phyloP scores from a whole-genome alignment of 1,140 invertebrate genomes.

The Drosophila funebris region DNA sequence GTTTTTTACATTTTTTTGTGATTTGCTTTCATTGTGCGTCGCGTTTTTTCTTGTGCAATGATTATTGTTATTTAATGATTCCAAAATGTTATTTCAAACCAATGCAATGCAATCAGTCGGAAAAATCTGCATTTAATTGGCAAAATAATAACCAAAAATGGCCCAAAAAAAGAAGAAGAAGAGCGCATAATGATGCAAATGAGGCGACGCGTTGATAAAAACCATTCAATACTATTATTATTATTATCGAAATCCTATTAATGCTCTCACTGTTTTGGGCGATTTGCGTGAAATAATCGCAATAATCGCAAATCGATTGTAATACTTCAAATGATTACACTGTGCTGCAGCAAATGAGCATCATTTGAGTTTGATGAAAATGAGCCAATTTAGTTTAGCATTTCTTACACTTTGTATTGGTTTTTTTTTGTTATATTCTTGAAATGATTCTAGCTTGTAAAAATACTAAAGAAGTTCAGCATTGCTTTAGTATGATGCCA shows the following conservation, averaged over 20 bases:
- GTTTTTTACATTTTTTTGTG: not conserved
- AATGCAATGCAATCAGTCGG: conserved; percentile 13
- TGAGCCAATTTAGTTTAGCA: too few species aligned
- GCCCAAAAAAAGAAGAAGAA: not conserved
- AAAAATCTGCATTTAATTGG: not conserved
- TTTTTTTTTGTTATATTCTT: too few species aligned
- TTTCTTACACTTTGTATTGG: too few species aligned
- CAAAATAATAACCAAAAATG: not conserved
- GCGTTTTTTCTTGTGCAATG: conserved; percentile 9
- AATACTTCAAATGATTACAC: not conserved
- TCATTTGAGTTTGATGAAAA: not conserved
- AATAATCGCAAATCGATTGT: conserved; percentile 4
- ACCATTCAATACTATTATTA: not conserved
- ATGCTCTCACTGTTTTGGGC: not conserved
- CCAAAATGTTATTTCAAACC: conserved; percentile 2
- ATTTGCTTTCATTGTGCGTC: conserved; percentile 22
- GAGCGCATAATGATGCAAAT: not conserved
- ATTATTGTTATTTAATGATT: conserved; percentile 27
- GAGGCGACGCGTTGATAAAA: too few species aligned
- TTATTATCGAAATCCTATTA: conserved; percentile 2
- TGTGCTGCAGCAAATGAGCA: not conserved
- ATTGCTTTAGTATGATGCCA: too few species aligned
- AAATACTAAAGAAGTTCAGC: too few species aligned
- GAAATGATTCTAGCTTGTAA: too few species aligned
- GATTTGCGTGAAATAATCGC: not conserved